These are phyloP conservation scores for Arctocebus calabarensis DNA, from an alignment of 2,797 vertebrate species.

Conservation along the genomic window DNA sequence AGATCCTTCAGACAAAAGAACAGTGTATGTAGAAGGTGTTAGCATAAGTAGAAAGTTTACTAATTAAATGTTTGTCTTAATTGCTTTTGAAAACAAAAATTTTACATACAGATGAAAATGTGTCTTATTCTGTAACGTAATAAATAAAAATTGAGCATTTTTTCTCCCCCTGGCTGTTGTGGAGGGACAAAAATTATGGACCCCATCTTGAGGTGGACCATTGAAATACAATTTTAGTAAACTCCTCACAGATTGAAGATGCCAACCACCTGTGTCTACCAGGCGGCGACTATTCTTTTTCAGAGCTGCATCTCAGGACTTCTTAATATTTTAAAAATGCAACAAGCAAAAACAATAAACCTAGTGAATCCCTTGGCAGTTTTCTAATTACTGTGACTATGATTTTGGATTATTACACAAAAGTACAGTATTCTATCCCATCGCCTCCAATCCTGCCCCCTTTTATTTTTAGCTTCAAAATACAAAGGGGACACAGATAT, in stretches of 20 bases:
- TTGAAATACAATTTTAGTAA: slow-evolving; percentile 8
- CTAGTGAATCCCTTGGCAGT: background rate
- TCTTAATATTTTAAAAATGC: background rate
- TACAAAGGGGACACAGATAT: background rate
- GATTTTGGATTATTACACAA: background rate
- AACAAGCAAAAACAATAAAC: background rate
- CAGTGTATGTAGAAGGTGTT: background rate
- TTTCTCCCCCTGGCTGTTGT: background rate
- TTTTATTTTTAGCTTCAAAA: too few species aligned
- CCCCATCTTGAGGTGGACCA: background rate
- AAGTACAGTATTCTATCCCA: background rate
- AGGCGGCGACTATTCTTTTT: background rate
- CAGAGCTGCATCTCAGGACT: background rate
- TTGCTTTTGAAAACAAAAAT: slow-evolving; percentile 53
- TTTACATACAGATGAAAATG: slow-evolving; percentile 54
- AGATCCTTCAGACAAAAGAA: slow-evolving; percentile 62
- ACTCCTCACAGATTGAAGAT: slow-evolving; percentile 7
- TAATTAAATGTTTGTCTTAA: slow-evolving; percentile 48
- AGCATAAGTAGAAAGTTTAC: slow-evolving; percentile 6
- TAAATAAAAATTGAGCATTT: background rate
- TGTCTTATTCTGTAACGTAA: slow-evolving; percentile 26
- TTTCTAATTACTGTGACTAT: background rate
- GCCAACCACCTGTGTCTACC: background rate
- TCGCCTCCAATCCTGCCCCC: background rate
- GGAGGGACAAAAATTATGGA: slow-evolving; percentile 24